A percentile compares a stretch with the other conserved stretches of the same genome.
phyloP scores from a whole-genome alignment of 2,888 invertebrate species.

The Agonopterix alstromeriana region DNA sequence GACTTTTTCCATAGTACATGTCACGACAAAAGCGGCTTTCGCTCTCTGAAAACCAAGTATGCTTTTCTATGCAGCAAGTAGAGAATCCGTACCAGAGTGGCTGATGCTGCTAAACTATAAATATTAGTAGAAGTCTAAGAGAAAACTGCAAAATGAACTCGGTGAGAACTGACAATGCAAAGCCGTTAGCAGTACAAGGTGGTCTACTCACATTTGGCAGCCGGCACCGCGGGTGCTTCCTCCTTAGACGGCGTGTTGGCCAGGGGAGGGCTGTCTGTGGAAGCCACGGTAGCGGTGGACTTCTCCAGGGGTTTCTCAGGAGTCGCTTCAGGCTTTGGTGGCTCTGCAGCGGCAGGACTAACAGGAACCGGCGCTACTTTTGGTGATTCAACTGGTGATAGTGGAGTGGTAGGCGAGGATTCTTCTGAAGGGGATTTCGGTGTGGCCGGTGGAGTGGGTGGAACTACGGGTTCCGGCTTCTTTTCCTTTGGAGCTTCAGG shows the following conservation, averaged over 20 bases:
- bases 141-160: conserved; percentile 72
- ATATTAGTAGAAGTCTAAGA: conserved; percentile 60
- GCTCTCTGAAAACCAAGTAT: background rate
- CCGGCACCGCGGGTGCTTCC: conserved; percentile 39
- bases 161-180: conserved; percentile 65
- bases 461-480: conserved; percentile 22
- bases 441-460: conserved; percentile 22
- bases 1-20: too few relatives aligned
- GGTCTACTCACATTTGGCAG: conserved; percentile 64
- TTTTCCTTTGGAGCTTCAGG: conserved; percentile 12
- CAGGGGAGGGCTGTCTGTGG: conserved; percentile 59
- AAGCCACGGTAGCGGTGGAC: conserved; percentile 9
- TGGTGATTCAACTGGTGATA: conserved; percentile 12
- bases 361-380: conserved; percentile 11
- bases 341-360: conserved; percentile 10
- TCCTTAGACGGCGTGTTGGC: conserved; percentile 63
- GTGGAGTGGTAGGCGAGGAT: conserved; percentile 16
- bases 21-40: too few relatives aligned
- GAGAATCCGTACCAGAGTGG: background rate
- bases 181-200: conserved; percentile 42
- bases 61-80: background rate
- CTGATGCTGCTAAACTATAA: conserved; percentile 45
- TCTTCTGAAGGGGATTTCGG: conserved; percentile 21
- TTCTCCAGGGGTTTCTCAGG: conserved; percentile 21
- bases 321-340: conserved; percentile 14